Conservation (phyloP, 2,113 vertebrate genomes). For the Capra hircus region DNA sequence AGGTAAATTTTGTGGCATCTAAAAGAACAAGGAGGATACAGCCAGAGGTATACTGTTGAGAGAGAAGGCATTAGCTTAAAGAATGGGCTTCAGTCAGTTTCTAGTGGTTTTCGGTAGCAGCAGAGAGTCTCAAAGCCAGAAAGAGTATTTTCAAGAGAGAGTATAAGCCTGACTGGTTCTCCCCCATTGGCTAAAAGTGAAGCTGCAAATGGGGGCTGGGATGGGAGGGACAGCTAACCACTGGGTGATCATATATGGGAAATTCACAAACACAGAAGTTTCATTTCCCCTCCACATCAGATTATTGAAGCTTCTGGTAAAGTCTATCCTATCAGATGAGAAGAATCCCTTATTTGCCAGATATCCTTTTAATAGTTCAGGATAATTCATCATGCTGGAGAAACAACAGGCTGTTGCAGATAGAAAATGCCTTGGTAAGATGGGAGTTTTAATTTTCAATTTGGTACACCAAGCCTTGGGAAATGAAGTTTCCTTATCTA, state of each 20-base stretch:
- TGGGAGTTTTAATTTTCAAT: not conserved
- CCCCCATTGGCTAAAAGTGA: not conserved
- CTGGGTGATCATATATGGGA: constrained; percentile 35
- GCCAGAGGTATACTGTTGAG: not conserved
- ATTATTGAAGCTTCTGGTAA: constrained; percentile 31
- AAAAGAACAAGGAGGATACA: not conserved
- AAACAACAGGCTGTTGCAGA: not conserved
- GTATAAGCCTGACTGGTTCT: not conserved
- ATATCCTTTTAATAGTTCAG: not conserved
- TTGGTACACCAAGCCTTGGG: not conserved
- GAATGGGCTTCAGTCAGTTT: not conserved
- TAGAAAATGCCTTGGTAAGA: not conserved
- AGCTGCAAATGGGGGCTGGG: not conserved
- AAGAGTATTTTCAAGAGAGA: not conserved
- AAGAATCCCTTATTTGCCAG: constrained; percentile 13
- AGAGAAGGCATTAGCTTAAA: not conserved
- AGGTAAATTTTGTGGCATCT: not conserved
- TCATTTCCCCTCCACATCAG: constrained; percentile 27
- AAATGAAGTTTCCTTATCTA: constrained; percentile 19
- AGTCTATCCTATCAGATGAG: constrained; percentile 17
- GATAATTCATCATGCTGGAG: not conserved
- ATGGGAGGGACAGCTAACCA: not conserved
- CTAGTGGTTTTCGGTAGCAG: not conserved
- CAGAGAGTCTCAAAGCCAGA: not conserved
- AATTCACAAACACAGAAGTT: constrained; percentile 46